Percentiles rank a stretch among this genome's conserved stretches.
Evolutionary conservation across 2,113 vertebrate species (phyloP).

Genomic region (Lasiurus cinereus): DNA sequence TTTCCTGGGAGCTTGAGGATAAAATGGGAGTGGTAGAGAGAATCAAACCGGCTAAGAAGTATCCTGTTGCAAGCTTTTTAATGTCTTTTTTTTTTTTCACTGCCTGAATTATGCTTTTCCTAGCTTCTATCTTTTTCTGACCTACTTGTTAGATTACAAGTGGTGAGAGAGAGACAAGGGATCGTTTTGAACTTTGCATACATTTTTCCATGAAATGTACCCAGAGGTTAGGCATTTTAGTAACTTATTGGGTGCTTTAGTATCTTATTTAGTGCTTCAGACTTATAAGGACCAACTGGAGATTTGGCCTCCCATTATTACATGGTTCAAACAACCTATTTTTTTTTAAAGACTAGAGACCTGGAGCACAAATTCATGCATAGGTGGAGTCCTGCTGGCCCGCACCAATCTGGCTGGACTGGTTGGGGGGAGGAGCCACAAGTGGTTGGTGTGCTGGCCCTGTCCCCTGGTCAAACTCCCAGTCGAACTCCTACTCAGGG

Average conservation of each 20-base stretch:
- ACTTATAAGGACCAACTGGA: constrained; percentile 6
- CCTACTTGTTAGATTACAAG: constrained; percentile 19
- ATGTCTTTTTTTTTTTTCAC: constrained; percentile 15
- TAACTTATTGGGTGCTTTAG: background rate
- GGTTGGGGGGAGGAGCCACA: too few species aligned
- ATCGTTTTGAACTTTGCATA: constrained; percentile 58
- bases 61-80: background rate
- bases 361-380: too few species aligned
- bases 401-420: too few species aligned
- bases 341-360: background rate
- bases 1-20: background rate
- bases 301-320: background rate
- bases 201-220: background rate
- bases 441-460: too few species aligned
- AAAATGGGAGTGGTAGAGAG: background rate
- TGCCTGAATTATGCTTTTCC: background rate
- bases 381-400: too few species aligned
- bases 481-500: too few species aligned
- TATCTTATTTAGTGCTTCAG: constrained; percentile 11
- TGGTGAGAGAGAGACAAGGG: background rate
- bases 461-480: too few species aligned
- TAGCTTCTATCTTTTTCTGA: constrained; percentile 10
- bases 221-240: background rate
- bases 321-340: background rate
- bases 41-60: constrained; percentile 30